Evolutionary conservation across 2,797 vertebrate species (phyloP), one percentile per base, ranked within the genome.

Genomic region (Hybognathus amarus): DNA sequence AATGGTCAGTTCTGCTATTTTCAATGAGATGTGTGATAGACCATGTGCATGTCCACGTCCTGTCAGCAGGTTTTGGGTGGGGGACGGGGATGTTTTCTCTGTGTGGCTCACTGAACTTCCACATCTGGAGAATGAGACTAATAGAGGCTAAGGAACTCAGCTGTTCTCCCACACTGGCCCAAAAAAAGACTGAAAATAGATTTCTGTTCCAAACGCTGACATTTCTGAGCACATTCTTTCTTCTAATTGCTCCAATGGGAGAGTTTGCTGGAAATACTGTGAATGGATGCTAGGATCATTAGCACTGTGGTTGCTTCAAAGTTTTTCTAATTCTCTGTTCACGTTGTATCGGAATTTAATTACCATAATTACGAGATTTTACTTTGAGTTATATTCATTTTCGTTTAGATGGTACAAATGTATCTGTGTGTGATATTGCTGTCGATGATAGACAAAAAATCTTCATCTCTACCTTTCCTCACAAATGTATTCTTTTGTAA

Each of bases 91-190:
- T 94, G 92, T 93, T 94, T 91, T 92, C 82, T 84, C 87, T 91
- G 81, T 80, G 83, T 87, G 92, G 90, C 91, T 92, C 91, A 92
- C 89, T 94, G 93, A 90, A 91, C 93, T 93, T 93, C 92, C 90
- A 93, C 93, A 91, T 94, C 87, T 90, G 52, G 92, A 93, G 93
- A 94, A 95, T 93, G 93, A 83, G 85, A 91, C 83, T 86, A 91
- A 91, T 91, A 90, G 80, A 88, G 91, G 90, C 89, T 87, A 91
- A 90, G 89, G 24, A 74, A 89, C 90, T 94, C 93, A 94, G 93
- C 94, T 94, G 93, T 91, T 92, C 93, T 95, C 94, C 94, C 94
- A 94, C 94, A 95, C 91, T 93, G 90, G 70, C 20, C 75, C 67
- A 70, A 83, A 76, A 89, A 68, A 81, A 54, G 80, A 0, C 1